Percentiles rank a stretch among this genome's conserved stretches.
Evolutionary conservation across 2,113 vertebrate genomes (phyloP).

Genomic region (Stictonetta naevosa): DNA sequence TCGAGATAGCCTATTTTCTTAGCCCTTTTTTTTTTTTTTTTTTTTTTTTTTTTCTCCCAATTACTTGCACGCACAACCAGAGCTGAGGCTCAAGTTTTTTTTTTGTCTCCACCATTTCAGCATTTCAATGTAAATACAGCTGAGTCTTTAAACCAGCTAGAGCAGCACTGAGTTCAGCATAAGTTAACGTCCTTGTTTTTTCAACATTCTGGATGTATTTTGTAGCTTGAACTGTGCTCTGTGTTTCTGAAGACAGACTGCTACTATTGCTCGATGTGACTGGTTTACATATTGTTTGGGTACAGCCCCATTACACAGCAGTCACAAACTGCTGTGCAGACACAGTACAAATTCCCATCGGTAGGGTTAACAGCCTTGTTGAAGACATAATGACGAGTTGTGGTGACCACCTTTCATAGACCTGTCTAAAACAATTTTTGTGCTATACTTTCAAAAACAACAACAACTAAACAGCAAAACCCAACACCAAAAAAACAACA

Average conservation of each 20-base stretch:
- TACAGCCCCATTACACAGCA: rapidly evolving
- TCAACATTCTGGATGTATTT: neutral
- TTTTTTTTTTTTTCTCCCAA: neutral
- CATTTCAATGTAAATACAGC: neutral
- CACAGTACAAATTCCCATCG: neutral
- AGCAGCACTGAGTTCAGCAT: neutral
- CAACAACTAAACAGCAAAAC: no score
- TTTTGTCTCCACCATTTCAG: neutral
- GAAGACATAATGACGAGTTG: neutral
- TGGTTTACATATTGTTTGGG: neutral
- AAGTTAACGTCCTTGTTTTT: neutral
- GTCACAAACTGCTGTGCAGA: neutral
- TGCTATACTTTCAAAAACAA: neutral
- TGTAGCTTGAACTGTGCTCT: neutral
- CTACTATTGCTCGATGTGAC: neutral
- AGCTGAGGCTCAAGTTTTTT: neutral
- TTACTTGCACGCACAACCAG: neutral
- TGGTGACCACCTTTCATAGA: neutral
- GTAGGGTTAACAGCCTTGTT: neutral
- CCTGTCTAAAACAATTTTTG: neutral
- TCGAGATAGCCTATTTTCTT: neutral
- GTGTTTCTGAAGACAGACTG: neutral
- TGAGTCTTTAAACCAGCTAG: neutral
- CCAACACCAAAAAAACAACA: neutral
- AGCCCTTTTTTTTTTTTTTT: neutral